phyloP scores from a whole-genome alignment of 1,140 invertebrate species.

The Diorhabda sublineata region DNA sequence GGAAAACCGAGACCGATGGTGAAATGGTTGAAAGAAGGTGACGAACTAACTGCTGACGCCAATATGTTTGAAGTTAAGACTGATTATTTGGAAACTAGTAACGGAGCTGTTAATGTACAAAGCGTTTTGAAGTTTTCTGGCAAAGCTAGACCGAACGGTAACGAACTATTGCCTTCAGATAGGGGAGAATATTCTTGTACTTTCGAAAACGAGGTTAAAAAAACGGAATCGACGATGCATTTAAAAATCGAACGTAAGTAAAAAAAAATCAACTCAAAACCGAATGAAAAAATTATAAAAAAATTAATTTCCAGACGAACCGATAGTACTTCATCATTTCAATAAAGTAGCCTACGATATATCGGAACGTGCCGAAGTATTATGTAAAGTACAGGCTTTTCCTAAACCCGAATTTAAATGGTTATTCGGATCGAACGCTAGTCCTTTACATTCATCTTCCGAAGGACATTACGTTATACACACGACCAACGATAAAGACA shows the following conservation, averaged over 20 bases:
- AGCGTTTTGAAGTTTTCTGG: slow-evolving; percentile 78
- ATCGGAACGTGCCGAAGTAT: slow-evolving; percentile 75
- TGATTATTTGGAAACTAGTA: slow-evolving; percentile 66
- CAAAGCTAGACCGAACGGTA: slow-evolving; percentile 65
- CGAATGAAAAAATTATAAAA: neutral
- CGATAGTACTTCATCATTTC: slow-evolving; percentile 77
- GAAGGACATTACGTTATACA: slow-evolving; percentile 83
- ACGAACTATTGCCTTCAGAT: slow-evolving; percentile 76
- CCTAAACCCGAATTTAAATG: slow-evolving; percentile 90
- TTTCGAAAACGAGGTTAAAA: slow-evolving; percentile 86
- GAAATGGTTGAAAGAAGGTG: slow-evolving; percentile 82
- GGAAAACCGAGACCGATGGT: slow-evolving; percentile 82
- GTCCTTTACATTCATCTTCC: slow-evolving; percentile 69
- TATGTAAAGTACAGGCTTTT: slow-evolving; percentile 86
- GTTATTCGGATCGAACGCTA: slow-evolving; percentile 71
- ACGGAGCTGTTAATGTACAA: slow-evolving; percentile 75
- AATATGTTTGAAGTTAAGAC: slow-evolving; percentile 77
- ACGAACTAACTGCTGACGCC: slow-evolving; percentile 68
- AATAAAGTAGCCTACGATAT: slow-evolving; percentile 86
- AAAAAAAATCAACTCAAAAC: neutral
- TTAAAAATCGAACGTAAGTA: slow-evolving; percentile 82
- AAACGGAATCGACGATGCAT: slow-evolving; percentile 81
- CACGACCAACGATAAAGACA: slow-evolving; percentile 73
- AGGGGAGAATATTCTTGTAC: slow-evolving; percentile 82
- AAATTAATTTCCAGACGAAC: slow-evolving; percentile 62